These are phyloP conservation scores for Scomber japonicus DNA, from an alignment of 2,113 vertebrate genomes.

Conservation along the genomic window DNA sequence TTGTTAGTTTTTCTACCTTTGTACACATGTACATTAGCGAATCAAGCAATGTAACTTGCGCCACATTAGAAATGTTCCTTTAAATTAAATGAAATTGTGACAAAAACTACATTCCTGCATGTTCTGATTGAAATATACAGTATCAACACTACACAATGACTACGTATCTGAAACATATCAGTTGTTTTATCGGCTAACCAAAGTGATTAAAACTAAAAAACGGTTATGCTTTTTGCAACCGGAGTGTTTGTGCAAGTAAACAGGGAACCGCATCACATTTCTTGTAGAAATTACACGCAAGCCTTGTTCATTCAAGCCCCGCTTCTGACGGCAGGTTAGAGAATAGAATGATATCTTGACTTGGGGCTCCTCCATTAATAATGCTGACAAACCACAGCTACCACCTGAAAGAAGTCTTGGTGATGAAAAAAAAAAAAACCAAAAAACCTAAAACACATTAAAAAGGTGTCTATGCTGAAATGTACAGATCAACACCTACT, in stretches of 20 bases:
- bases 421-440: conserved; percentile 14
- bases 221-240: not conserved
- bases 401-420: conserved; percentile 24
- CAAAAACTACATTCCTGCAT: conserved; percentile 70
- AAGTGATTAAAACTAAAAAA: conserved; percentile 35
- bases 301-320: conserved; percentile 2
- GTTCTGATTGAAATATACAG: conserved; percentile 59
- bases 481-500: conserved; percentile 23
- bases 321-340: conserved; percentile 9
- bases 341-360: not conserved
- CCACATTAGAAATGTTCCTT: conserved; percentile 58
- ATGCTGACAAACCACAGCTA: not conserved
- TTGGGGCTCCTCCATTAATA: conserved; percentile 2
- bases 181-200: conserved; percentile 22
- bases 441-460: not conserved
- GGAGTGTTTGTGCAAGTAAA: conserved; percentile 40
- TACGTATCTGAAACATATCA: conserved; percentile 18
- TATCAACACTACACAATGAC: conserved; percentile 43
- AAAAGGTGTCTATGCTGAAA: conserved; percentile 21
- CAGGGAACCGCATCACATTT: conserved; percentile 27
- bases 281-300: not conserved
- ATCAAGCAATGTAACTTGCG: conserved; percentile 58
- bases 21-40: conserved; percentile 76
- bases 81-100: conserved; percentile 34
- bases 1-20: conserved; percentile 69